Percentiles rank a stretch among this genome's conserved stretches.
phyloP scores from a whole-genome alignment of 2,888 invertebrate genomes.

The Phengaris alcon region DNA sequence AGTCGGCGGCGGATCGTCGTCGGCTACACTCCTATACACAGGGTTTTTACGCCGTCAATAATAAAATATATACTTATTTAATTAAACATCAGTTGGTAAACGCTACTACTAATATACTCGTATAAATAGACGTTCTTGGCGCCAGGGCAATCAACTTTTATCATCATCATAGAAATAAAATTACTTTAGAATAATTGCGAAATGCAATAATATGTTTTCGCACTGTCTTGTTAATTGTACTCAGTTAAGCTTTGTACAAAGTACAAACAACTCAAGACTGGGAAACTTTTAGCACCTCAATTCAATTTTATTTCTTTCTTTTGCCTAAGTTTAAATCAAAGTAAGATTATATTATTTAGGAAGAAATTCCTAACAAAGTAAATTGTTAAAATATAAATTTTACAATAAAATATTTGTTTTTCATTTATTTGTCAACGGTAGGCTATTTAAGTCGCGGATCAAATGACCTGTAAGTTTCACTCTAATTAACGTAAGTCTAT shows the following conservation, averaged over 20 bases:
- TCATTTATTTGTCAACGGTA: background rate
- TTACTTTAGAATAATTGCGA: too few relatives aligned
- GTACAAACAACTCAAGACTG: too few relatives aligned
- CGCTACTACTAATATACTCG: background rate
- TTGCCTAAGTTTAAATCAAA: too few relatives aligned
- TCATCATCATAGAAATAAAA: background rate
- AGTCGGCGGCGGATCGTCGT: constrained; percentile 73
- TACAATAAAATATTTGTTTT: background rate
- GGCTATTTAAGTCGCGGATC: constrained; percentile 36
- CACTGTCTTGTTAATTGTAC: too few relatives aligned
- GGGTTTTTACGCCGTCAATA: constrained; percentile 32
- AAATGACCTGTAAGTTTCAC: constrained; percentile 50
- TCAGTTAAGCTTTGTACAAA: too few relatives aligned
- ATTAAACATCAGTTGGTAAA: background rate
- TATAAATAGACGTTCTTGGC: constrained; percentile 4
- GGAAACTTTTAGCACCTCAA: too few relatives aligned
- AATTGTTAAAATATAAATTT: too few relatives aligned
- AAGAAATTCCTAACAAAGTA: too few relatives aligned
- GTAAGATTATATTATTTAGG: too few relatives aligned
- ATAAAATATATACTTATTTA: background rate
- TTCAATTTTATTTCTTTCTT: too few relatives aligned
- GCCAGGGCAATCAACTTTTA: constrained; percentile 5
- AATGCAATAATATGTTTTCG: too few relatives aligned
- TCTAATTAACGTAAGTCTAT: constrained; percentile 52
- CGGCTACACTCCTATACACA: constrained; percentile 56